Conservation (phyloP, 1,140 invertebrate genomes). For the Parasteatoda tepidariorum region DNA sequence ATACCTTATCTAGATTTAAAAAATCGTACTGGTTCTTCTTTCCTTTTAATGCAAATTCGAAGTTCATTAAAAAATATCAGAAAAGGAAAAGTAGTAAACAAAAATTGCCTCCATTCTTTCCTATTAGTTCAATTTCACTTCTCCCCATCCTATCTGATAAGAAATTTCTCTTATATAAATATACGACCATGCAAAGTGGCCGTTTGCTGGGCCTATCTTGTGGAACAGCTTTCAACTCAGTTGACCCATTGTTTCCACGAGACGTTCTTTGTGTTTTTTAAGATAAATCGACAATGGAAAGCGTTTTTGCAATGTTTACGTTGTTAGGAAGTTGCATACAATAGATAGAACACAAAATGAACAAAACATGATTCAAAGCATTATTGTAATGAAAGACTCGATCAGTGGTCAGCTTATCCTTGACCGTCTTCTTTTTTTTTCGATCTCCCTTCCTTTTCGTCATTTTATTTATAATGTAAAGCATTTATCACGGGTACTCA, state of each 20-base stretch:
- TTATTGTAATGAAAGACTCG: conserved; percentile 29
- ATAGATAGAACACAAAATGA: conserved; percentile 33
- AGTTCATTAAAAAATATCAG: too few relatives aligned
- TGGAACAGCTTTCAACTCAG: conserved; percentile 16
- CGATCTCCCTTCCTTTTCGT: conserved; percentile 19
- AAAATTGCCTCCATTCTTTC: too few relatives aligned
- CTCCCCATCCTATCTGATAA: too few relatives aligned
- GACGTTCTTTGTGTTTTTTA: not conserved
- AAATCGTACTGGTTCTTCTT: too few relatives aligned
- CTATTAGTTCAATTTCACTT: too few relatives aligned
- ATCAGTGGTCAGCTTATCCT: conserved; percentile 41
- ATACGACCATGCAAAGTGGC: too few relatives aligned
- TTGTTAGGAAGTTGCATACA: conserved; percentile 41
- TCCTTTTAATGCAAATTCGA: too few relatives aligned
- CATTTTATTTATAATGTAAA: conserved; percentile 1
- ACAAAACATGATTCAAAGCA: conserved; percentile 31
- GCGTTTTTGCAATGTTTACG: conserved; percentile 37
- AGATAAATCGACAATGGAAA: conserved; percentile 41
- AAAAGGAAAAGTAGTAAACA: too few relatives aligned
- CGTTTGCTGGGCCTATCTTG: not conserved
- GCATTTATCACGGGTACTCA: too few relatives aligned
- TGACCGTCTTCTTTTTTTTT: conserved; percentile 31
- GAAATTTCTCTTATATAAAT: too few relatives aligned
- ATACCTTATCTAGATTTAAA: too few relatives aligned
- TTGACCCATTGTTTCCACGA: conserved; percentile 22